phyloP scores from a whole-genome alignment of 2,888 invertebrate genomes.

The Pseudococcus jackbeardsleyi region DNA sequence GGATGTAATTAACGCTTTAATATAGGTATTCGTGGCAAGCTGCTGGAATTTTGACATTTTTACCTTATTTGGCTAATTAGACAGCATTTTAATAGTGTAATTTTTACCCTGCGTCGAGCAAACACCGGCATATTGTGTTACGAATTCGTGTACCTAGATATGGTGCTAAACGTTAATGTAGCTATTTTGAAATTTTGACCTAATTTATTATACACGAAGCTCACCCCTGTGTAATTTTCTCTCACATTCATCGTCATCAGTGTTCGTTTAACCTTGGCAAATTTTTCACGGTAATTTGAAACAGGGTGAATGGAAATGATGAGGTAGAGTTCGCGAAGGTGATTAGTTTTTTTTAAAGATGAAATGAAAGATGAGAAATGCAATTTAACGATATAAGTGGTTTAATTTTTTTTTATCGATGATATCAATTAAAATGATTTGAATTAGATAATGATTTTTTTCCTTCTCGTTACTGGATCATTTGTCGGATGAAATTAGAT shows the following conservation, averaged over 20 bases:
- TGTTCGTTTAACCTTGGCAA: not conserved
- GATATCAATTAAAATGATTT: not conserved
- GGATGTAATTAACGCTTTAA: not conserved
- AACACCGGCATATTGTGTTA: not conserved
- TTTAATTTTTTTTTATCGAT: not conserved
- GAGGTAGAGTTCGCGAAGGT: no score
- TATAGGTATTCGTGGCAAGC: conserved; percentile 1
- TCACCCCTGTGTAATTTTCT: not conserved
- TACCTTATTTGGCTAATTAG: conserved; percentile 47
- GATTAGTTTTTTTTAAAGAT: no score
- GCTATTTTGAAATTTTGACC: conserved; percentile 10
- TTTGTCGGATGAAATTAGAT: not conserved
- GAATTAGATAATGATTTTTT: not conserved
- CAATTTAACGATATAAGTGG: no score
- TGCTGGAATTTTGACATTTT: conserved; percentile 44
- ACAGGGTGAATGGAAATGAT: no score
- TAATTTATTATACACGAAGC: not conserved
- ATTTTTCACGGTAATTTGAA: not conserved
- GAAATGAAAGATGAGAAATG: no score
- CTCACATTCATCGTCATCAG: not conserved
- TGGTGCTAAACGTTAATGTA: not conserved
- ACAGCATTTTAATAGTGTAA: conserved; percentile 20
- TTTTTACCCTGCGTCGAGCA: not conserved
- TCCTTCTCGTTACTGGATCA: not conserved
- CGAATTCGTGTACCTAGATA: not conserved